Conservation (phyloP, 2,888 invertebrate genomes). For the Noctua comes region DNA sequence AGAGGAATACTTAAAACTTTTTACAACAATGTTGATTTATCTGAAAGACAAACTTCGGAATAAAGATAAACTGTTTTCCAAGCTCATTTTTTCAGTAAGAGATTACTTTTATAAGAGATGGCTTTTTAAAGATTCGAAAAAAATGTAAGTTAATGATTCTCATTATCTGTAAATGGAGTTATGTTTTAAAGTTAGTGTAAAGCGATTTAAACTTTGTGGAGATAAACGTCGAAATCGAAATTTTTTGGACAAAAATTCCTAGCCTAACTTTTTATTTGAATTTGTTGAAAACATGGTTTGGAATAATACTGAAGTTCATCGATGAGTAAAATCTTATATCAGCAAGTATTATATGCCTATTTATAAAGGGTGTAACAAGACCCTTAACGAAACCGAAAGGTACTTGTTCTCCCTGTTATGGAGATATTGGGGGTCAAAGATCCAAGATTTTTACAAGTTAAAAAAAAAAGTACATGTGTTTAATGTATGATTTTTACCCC, state of each 20-base stretch:
- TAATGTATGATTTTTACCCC: too few relatives aligned
- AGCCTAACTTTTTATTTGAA: background rate
- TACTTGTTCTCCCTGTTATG: too few relatives aligned
- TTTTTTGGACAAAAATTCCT: background rate
- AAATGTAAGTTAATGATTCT: conserved; percentile 15
- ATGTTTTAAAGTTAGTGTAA: background rate
- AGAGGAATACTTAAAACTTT: conserved; percentile 6
- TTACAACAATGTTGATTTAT: conserved; percentile 42
- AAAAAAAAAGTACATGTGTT: too few relatives aligned
- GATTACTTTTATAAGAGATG: too few relatives aligned
- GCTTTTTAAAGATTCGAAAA: conserved; percentile 12
- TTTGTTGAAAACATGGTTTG: background rate
- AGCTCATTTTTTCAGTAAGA: conserved; percentile 28
- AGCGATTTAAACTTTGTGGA: background rate
- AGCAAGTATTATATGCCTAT: background rate
- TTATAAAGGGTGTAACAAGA: background rate
- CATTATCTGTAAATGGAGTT: conserved; percentile 1
- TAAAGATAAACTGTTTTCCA: conserved; percentile 38
- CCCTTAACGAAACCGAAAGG: too few relatives aligned
- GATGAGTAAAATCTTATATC: background rate
- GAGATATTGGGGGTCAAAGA: too few relatives aligned
- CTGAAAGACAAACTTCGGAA: conserved; percentile 32
- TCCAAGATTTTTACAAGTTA: too few relatives aligned
- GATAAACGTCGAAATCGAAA: background rate
- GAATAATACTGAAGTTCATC: background rate